phyloP scores from a whole-genome alignment of 2,113 vertebrate species.

The Nothoprocta perdicaria region DNA sequence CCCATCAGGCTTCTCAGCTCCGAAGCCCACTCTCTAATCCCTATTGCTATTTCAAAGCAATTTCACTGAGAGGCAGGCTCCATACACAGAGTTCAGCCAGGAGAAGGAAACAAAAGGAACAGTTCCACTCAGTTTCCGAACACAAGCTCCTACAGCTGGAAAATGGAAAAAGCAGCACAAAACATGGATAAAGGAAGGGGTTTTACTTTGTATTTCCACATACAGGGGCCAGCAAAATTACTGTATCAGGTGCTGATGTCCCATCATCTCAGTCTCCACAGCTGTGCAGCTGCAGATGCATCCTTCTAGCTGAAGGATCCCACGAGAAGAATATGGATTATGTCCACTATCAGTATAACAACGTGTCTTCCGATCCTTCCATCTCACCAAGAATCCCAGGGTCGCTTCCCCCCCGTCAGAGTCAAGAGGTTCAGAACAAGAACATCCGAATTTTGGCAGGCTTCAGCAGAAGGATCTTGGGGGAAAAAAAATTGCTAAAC shows the following conservation, averaged over 20 bases:
- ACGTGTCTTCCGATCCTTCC: neutral
- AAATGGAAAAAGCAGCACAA: constrained; percentile 7
- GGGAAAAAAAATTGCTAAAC: neutral
- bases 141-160: constrained; percentile 20
- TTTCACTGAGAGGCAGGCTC: constrained; percentile 26
- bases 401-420: neutral
- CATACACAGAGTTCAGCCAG: constrained; percentile 30
- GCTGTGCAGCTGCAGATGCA: neutral
- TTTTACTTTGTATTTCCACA: neutral
- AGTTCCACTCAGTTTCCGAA: neutral
- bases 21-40: neutral
- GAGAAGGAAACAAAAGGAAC: constrained; percentile 40
- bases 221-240: neutral
- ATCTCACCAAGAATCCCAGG: neutral
- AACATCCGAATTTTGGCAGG: neutral
- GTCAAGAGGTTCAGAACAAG: neutral
- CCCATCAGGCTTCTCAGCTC: neutral
- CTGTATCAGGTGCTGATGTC: constrained; percentile 8
- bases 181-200: neutral
- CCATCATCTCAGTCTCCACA: neutral
- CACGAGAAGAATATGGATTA: neutral
- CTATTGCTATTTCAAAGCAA: constrained; percentile 41
- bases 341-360: neutral
- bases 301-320: neutral
- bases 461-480: neutral